Evolutionary conservation across 2,113 vertebrate species (phyloP), one percentile per base, ranked within the genome.

Genomic region (Machaerirhynchus nigripectus): DNA sequence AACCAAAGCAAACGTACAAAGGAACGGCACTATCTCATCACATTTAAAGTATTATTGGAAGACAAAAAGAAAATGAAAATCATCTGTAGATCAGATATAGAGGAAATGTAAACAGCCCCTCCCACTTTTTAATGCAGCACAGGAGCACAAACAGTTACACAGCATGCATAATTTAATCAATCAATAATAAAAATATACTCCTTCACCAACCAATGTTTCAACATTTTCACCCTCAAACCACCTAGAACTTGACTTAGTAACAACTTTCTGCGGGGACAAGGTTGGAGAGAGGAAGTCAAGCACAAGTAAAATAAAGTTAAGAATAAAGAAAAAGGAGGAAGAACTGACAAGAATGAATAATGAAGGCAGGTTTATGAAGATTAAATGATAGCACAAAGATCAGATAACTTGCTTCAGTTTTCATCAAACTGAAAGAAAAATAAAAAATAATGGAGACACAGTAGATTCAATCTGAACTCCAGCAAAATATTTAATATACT

Each of bases 401-500:
- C 78, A 90, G 90, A 86, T 95, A 91, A 96, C 59, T 70, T 79
- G 49, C 78, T 79, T 79, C 75, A 90, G 69, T 85, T 94, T 93
- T 83, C 63, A 91, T 60, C 69, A 91, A 68, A 92, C 19, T 71
- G 57, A 52, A 79, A 65, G 56, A 47, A 91, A 89, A 84, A 71
- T 7, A 74, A 56, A 27, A 80, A n/a, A 39, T 10, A 90, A 81
- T 4, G 5, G 56, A 65, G 47, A 79, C 15, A 69, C 11, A 37
- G 67, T 15, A 85, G 89, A 95, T 93, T 30, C 18, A 81, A 96
- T 93, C 95, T 96, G 68, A 90, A 78, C 82, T 67, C 82, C 47
- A 74, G 56, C 33, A 69, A 88, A 86, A 85, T 74, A 94, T 84
- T 94, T 90, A 94, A 94, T 93, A 93, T 26, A 63, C 44, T 89